phyloP scores from a whole-genome alignment of 1,140 invertebrate species.

The Spodoptera litura region DNA sequence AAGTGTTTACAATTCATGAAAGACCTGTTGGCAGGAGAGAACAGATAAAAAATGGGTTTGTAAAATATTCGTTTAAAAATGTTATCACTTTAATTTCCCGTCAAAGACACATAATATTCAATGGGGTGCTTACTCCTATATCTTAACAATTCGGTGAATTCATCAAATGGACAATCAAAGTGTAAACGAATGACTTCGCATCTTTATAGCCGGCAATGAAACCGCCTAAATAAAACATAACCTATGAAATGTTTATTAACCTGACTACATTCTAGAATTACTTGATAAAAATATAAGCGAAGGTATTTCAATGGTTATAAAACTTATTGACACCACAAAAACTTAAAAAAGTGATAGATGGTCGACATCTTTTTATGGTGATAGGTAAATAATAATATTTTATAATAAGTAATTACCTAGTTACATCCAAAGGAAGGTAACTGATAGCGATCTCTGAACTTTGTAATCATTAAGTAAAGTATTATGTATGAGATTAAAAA shows the following conservation, averaged over 20 bases:
- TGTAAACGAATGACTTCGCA: neutral
- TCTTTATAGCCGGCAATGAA: slow-evolving; percentile 2
- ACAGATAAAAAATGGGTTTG: neutral
- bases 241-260: neutral
- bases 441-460: slow-evolving; percentile 15
- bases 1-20: no score
- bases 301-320: no score
- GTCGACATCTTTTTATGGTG: neutral
- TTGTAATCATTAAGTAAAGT: neutral
- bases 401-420: neutral
- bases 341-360: no score
- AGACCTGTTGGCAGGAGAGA: no score
- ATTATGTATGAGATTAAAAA: neutral
- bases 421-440: neutral
- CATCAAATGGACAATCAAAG: slow-evolving; percentile 1
- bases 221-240: neutral
- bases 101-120: neutral
- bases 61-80: neutral
- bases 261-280: no score
- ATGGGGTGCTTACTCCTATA: neutral
- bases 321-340: no score
- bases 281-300: no score
- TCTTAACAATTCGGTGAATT: neutral
- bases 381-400: neutral
- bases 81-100: slow-evolving; percentile 12